These are phyloP conservation scores for Onychomys torridus DNA, from an alignment of 2,797 vertebrate species.

Conservation along the genomic window DNA sequence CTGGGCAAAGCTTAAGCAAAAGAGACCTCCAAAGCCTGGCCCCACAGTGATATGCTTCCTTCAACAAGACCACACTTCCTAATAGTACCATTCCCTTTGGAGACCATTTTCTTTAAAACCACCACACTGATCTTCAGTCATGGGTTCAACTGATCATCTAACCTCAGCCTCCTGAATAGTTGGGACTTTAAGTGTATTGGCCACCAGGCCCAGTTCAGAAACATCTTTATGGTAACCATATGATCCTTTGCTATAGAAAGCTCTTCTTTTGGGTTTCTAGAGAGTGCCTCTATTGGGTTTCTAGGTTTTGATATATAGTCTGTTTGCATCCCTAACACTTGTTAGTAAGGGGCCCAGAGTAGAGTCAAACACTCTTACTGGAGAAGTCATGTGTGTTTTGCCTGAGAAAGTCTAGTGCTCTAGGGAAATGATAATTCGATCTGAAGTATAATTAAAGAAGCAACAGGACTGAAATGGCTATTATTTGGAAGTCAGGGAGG, in stretches of 20 bases:
- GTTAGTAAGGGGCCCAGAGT: not conserved
- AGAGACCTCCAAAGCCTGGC: not conserved
- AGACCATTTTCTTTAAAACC: not conserved
- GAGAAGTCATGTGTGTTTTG: not conserved
- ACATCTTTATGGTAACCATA: not conserved
- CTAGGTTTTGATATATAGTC: not conserved
- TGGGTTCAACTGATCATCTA: not conserved
- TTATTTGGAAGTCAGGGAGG: constrained; percentile 50
- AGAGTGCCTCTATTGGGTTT: not conserved
- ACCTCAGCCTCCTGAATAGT: not conserved
- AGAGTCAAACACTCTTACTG: not conserved
- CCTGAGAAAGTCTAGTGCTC: not conserved
- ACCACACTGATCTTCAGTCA: not conserved
- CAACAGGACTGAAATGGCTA: not conserved
- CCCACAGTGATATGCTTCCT: not conserved
- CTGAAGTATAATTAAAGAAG: constrained; percentile 56
- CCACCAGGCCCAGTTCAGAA: not conserved
- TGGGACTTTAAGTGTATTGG: not conserved
- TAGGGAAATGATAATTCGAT: constrained; percentile 50
- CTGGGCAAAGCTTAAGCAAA: not conserved
- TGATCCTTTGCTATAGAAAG: not conserved
- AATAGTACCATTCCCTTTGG: not conserved
- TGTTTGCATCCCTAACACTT: not conserved
- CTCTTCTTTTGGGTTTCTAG: not conserved
- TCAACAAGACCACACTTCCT: not conserved